phyloP scores from a whole-genome alignment of 1,140 invertebrate species.

The Drosophila serrata region DNA sequence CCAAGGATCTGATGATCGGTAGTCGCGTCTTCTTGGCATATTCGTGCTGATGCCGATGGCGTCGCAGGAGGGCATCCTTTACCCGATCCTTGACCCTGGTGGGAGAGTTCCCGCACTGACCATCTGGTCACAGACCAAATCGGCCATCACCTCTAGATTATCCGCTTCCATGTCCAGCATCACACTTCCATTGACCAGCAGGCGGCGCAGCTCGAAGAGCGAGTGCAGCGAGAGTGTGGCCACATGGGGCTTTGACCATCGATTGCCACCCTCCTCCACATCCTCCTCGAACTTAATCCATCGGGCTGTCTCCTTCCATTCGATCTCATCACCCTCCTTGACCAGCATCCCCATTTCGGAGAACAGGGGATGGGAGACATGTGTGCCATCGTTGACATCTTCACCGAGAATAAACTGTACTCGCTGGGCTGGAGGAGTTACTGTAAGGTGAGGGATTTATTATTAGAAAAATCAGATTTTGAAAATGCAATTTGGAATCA shows the following conservation, averaged over 20 bases:
- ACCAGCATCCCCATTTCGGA: slow-evolving; percentile 98
- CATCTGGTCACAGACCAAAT: slow-evolving; percentile 97
- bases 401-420: slow-evolving; percentile 98
- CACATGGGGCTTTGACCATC: slow-evolving; percentile 98
- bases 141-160: slow-evolving; percentile 94
- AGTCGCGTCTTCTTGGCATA: slow-evolving; percentile 92
- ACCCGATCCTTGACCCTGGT: slow-evolving; percentile 92
- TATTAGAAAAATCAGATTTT: not conserved
- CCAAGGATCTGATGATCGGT: slow-evolving; percentile 97
- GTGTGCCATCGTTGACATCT: slow-evolving; percentile 93
- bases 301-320: slow-evolving; percentile 99
- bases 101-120: slow-evolving; percentile 92
- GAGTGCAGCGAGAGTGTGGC: slow-evolving; percentile 96
- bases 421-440: slow-evolving; percentile 94
- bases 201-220: slow-evolving; percentile 94
- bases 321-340: slow-evolving; percentile 93
- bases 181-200: slow-evolving; percentile 95
- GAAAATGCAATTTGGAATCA: not conserved
- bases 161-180: slow-evolving; percentile 96
- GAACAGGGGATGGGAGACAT: slow-evolving; percentile 95
- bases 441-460: slow-evolving; percentile 85
- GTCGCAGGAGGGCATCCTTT: slow-evolving; percentile 94
- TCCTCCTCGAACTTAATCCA: slow-evolving; percentile 99
- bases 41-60: slow-evolving; percentile 98
- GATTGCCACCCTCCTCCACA: slow-evolving; percentile 96